Evolutionary conservation across 2,888 invertebrate species (phyloP), one percentile per base, ranked within the genome.

Genomic region (Apamea sordens): DNA sequence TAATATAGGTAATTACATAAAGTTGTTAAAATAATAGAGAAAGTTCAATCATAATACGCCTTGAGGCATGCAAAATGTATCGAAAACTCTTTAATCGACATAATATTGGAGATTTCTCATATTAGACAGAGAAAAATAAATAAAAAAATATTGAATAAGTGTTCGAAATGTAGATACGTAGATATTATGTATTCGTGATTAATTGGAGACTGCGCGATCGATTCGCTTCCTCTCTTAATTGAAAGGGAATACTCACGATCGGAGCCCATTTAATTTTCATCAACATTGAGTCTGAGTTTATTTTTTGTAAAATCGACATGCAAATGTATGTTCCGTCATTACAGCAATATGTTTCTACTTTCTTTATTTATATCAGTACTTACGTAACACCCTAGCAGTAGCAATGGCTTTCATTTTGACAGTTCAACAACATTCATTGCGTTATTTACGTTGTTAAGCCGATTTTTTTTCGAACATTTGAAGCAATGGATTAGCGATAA

Each of bases 191-290:
- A 59, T 36, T 72, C 44, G 44, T 7, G 24, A 86, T 86, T 77
- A 75, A 56, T 86, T 83, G 28, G 74, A 82, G 32, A 53, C 77
- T 50, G 47, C 69, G 53, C 44, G 61, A 77, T 70, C 61, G 61
- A 63, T 65, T 82, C 64, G 32, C 63, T 64, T 61, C 70, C 59
- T 32, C 61, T 70, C 65, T 65, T 84, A 82, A 84, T 86, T 82
- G 74, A 77, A 84, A 86, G 47, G 59, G 68, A 73, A 82, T 65
- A 74, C 71, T 82, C 69, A 44, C 63, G 61, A 67, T 65, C 61
- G 36, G 65, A 71, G 75, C 64, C 24, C 44, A 53, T 77, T 82
- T 77, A 47, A 77, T 63, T 63, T 73, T 53, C 47, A 73, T 83
- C 47, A 73, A 73, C 36, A 50, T 77, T 50, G 41, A 67, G 28